These are phyloP conservation scores for Chiridota heheva DNA, from an alignment of 35 echinoderm and acorn worm genomes.

Conservation along the genomic window DNA sequence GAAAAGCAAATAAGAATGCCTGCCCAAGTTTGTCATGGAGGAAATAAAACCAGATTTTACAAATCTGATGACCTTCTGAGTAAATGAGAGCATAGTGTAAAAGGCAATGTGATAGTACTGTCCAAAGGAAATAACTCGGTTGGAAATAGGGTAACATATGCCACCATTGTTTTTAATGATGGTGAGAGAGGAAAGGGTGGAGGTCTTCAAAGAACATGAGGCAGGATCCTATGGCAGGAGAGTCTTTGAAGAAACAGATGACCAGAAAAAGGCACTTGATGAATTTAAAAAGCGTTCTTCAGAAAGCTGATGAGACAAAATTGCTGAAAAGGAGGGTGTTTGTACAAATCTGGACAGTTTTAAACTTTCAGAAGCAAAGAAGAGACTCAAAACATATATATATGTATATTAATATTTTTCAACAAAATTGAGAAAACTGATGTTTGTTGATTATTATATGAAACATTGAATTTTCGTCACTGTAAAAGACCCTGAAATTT, in stretches of 20 bases:
- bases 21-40: neutral
- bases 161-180: neutral
- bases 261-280: neutral
- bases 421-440: no score
- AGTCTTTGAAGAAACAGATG: no score
- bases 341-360: no score
- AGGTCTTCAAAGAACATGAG: neutral
- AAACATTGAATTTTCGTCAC: no score
- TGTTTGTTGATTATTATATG: no score
- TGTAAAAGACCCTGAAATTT: no score
- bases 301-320: no score
- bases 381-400: no score
- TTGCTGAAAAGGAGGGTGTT: no score
- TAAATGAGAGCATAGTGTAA: neutral
- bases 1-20: neutral
- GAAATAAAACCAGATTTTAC: constrained; percentile 2
- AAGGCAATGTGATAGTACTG: neutral
- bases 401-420: no score
- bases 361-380: no score
- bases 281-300: no score
- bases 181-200: neutral
- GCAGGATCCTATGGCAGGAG: neutral
- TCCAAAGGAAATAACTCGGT: neutral
- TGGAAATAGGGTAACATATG: neutral
- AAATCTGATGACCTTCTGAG: neutral